Conservation (phyloP, 30 jellyfish, hydroid and myxozoan genomes). For the Mastigias papua region DNA sequence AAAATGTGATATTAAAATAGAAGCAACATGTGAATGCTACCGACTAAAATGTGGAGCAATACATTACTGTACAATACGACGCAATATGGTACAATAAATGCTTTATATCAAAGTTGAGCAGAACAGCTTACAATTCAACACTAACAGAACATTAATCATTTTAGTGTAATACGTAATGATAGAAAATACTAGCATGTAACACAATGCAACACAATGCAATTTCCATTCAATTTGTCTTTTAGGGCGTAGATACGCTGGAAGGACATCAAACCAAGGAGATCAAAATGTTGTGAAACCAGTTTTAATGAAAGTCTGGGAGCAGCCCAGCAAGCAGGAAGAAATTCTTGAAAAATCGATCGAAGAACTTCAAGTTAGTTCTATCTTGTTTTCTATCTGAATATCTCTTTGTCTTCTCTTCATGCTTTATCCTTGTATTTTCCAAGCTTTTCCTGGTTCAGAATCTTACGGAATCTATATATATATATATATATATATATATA, state of each 20-base stretch:
- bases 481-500: too few species aligned
- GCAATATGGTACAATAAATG: background rate
- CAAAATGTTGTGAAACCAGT: constrained; percentile 71
- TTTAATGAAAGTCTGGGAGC: constrained; percentile 54
- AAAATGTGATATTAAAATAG: too few species aligned
- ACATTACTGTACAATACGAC: background rate
- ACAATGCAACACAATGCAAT: background rate
- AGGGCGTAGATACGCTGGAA: constrained; percentile 87
- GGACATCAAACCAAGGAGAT: constrained; percentile 19
- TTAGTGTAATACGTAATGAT: background rate
- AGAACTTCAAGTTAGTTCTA: constrained; percentile 68
- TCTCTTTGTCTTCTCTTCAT: background rate
- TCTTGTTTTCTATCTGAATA: background rate
- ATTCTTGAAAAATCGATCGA: constrained; percentile 74
- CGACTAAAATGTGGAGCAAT: background rate
- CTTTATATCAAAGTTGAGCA: background rate
- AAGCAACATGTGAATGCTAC: background rate
- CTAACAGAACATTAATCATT: background rate
- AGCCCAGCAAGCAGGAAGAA: constrained; percentile 73
- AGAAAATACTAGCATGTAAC: too few species aligned
- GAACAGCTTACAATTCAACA: background rate
- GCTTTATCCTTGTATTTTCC: background rate
- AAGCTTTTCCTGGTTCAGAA: too few species aligned
- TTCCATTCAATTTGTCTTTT: background rate
- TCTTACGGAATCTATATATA: too few species aligned